Evolutionary conservation across 37 sponge, comb jelly and placozoan species (phyloP).

Genomic region (Eunapius fragilis): DNA sequence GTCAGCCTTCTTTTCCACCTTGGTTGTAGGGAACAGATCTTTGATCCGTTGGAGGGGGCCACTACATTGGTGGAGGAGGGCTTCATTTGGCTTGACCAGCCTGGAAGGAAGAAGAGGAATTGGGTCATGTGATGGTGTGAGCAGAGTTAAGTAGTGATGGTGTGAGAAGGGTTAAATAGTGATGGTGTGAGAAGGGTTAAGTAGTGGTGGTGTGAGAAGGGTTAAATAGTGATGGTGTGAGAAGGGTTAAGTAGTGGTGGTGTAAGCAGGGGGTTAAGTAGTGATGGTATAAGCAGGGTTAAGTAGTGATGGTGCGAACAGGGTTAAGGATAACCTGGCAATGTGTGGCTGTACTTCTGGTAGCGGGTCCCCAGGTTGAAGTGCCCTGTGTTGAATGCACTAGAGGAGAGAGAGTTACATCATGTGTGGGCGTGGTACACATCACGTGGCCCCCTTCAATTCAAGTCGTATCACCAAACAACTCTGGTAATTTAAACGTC

Average conservation of each 20-base stretch:
- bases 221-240: background rate
- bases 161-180: background rate
- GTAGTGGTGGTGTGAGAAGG: background rate
- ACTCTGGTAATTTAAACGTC: too few relatives aligned
- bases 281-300: too few relatives aligned
- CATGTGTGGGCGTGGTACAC: too few relatives aligned
- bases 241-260: too few relatives aligned
- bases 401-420: background rate
- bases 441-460: too few relatives aligned
- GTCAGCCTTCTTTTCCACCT: slow-evolving; percentile 50
- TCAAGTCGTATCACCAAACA: too few relatives aligned
- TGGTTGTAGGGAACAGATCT: slow-evolving; percentile 69
- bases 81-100: slow-evolving; percentile 11
- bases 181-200: background rate
- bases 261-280: too few relatives aligned
- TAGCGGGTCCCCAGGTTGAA: slow-evolving; percentile 58
- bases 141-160: too few relatives aligned
- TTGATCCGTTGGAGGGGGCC: background rate
- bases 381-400: slow-evolving; percentile 76
- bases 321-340: slow-evolving; percentile 2
- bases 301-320: too few relatives aligned
- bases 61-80: slow-evolving; percentile 20
- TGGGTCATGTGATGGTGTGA: background rate
- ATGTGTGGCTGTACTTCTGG: slow-evolving; percentile 76
- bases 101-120: background rate